phyloP scores from a whole-genome alignment of 1,140 invertebrate genomes.

The Lysiphlebus fabarum region DNA sequence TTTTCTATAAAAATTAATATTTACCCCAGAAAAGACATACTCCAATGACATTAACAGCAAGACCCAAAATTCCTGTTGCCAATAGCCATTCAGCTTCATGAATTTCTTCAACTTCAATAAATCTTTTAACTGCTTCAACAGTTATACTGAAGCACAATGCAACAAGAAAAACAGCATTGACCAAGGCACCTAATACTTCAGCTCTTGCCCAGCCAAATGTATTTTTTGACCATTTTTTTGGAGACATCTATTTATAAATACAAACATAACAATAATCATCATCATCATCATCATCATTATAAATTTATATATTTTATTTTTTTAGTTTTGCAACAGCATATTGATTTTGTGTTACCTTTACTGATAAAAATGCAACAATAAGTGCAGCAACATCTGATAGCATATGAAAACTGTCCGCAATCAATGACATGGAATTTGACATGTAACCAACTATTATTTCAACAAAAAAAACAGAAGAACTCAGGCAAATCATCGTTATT shows the following conservation, averaged over 20 bases:
- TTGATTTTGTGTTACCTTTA: slow-evolving; percentile 77
- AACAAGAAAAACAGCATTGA: slow-evolving; percentile 90
- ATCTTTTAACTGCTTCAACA: slow-evolving; percentile 85
- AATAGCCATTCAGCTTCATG: slow-evolving; percentile 75
- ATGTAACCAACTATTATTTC: slow-evolving; percentile 89
- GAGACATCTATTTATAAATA: slow-evolving; percentile 74
- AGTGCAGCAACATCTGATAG: slow-evolving; percentile 87
- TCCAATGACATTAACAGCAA: slow-evolving; percentile 81
- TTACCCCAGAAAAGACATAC: slow-evolving; percentile 80
- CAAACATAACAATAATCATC: neutral
- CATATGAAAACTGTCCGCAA: slow-evolving; percentile 93
- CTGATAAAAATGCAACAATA: slow-evolving; percentile 84
- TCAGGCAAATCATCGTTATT: slow-evolving; percentile 83
- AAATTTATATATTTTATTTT: no score
- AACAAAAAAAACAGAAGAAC: slow-evolving; percentile 82
- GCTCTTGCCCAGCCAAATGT: slow-evolving; percentile 93
- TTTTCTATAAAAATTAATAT: slow-evolving; percentile 34
- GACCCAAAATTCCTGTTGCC: slow-evolving; percentile 72
- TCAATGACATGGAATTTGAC: slow-evolving; percentile 89
- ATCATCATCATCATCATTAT: no score
- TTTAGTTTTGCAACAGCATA: no score
- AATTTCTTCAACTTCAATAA: slow-evolving; percentile 81
- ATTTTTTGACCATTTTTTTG: slow-evolving; percentile 93
- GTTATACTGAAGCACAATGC: slow-evolving; percentile 90
- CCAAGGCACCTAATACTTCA: slow-evolving; percentile 88